A percentile compares a stretch with the other conserved stretches of the same genome.
These are phyloP conservation scores for Nomada ferruginata DNA, from an alignment of 2,888 invertebrate genomes.

Conservation along the genomic window DNA sequence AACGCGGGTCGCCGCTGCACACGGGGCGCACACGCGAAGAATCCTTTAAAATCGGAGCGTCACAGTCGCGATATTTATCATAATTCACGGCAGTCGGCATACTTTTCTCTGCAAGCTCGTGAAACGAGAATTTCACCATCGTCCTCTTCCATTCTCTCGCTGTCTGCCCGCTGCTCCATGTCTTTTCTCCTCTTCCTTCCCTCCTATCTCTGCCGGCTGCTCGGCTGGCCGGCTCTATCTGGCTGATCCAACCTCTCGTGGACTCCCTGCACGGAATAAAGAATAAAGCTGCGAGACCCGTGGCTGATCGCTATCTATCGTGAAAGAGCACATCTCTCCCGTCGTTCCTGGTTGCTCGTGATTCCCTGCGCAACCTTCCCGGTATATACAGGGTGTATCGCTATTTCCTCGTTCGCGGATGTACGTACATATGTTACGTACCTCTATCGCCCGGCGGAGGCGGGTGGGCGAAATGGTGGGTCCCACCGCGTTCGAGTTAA, in stretches of 20 bases:
- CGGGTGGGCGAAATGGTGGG: neutral
- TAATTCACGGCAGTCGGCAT: constrained; percentile 78
- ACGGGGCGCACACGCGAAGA: neutral
- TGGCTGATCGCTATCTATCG: constrained; percentile 78
- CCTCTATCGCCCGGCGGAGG: constrained; percentile 7
- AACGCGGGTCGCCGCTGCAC: neutral
- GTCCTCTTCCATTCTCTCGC: constrained; percentile 1
- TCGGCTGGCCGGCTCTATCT: constrained; percentile 61
- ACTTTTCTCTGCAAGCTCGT: constrained; percentile 62
- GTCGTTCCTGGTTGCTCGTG: constrained; percentile 46
- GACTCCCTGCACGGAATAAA: constrained; percentile 78
- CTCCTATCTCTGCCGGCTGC: constrained; percentile 43
- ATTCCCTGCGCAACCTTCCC: constrained; percentile 52
- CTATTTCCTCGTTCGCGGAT: constrained; percentile 44
- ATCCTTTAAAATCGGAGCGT: constrained; percentile 73
- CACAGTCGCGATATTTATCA: constrained; percentile 78
- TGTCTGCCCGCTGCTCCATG: constrained; percentile 21
- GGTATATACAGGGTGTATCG: constrained; percentile 33
- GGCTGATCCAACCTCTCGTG: constrained; percentile 70
- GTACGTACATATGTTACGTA: too few relatives aligned
- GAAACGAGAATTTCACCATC: constrained; percentile 61
- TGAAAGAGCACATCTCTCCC: constrained; percentile 71
- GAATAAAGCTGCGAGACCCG: constrained; percentile 75
- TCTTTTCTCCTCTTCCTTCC: constrained; percentile 27
- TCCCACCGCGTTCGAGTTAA: neutral